phyloP scores from a whole-genome alignment of 1,140 invertebrate species.

The Neodiprion lecontei region DNA sequence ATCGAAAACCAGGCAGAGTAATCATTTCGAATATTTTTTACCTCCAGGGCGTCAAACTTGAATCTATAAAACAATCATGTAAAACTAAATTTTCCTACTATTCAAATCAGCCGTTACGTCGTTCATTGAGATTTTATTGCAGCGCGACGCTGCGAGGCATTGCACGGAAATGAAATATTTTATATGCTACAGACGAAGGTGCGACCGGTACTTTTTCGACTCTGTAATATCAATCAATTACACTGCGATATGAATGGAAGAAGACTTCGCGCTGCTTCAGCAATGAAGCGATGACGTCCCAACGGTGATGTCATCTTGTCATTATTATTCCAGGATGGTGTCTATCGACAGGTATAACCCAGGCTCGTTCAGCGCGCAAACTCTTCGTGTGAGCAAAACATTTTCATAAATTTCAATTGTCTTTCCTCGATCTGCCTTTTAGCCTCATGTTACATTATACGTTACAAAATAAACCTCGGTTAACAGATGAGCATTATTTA shows the following conservation, averaged over 20 bases:
- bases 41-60: neutral
- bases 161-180: neutral
- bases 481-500: no score
- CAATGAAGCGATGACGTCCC: neutral
- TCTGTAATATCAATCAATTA: neutral
- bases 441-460: no score
- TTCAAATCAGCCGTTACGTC: neutral
- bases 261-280: neutral
- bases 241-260: neutral
- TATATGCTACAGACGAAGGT: neutral
- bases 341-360: no score
- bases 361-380: no score
- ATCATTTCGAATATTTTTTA: neutral
- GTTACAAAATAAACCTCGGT: no score
- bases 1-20: neutral
- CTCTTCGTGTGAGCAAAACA: no score
- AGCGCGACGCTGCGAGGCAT: no score
- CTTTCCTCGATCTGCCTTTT: no score
- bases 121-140: no score
- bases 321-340: neutral
- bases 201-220: neutral
- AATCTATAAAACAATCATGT: neutral
- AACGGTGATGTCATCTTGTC: neutral
- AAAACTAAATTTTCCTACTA: neutral
- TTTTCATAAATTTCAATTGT: no score